A percentile compares a stretch with the other conserved stretches of the same genome.
Conservation (phyloP, 2,797 vertebrate species). For the Danio jaintianensis region DNA sequence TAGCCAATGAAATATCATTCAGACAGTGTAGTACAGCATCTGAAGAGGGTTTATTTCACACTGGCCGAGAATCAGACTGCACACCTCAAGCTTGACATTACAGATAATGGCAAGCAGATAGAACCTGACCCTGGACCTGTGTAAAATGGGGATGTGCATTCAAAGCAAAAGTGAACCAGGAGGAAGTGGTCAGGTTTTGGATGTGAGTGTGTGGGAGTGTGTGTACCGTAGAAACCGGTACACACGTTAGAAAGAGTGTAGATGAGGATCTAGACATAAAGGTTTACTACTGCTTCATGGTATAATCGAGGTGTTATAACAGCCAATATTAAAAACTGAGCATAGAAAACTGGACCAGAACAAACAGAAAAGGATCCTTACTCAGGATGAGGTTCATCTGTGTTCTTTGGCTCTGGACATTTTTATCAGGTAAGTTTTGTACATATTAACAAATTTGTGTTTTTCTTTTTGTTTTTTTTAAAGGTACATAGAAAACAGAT, state of each 20-base stretch:
- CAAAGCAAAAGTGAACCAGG: slow-evolving; percentile 9
- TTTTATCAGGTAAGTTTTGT: slow-evolving; percentile 24
- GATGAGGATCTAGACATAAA: background rate
- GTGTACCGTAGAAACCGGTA: background rate
- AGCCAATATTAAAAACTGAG: background rate
- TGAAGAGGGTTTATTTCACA: background rate
- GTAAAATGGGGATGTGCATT: background rate
- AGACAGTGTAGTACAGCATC: background rate
- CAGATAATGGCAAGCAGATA: background rate
- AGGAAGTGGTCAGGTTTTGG: slow-evolving; percentile 14
- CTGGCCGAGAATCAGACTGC: background rate
- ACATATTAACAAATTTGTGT: too few relatives aligned
- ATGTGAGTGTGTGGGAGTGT: background rate
- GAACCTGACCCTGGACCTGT: background rate
- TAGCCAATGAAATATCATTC: background rate
- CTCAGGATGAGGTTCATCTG: background rate
- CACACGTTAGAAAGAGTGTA: background rate
- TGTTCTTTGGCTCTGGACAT: slow-evolving; percentile 4
- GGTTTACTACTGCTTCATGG: background rate
- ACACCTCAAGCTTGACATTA: background rate
- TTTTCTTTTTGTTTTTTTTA: too few relatives aligned
- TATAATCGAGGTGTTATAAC: background rate
- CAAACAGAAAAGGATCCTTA: background rate
- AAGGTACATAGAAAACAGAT: too few relatives aligned
- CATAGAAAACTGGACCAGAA: background rate